These are phyloP conservation scores for Aphodius sticticus DNA, from an alignment of 2,888 invertebrate genomes.

Conservation along the genomic window DNA sequence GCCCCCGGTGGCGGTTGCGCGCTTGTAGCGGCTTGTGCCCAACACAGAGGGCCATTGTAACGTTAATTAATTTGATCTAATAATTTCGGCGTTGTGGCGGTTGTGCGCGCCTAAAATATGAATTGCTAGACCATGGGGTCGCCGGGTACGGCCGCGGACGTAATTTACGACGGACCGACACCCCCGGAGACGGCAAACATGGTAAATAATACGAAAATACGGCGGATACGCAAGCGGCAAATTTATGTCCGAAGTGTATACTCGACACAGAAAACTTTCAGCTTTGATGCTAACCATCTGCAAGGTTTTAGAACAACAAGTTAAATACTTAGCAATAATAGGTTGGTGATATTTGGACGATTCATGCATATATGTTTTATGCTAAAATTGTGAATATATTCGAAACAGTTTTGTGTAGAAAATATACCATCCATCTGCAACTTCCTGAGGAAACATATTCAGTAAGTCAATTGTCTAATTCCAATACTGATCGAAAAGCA, in stretches of 20 bases:
- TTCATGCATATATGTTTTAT: no score
- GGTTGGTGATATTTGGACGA: no score
- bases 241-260: background rate
- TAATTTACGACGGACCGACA: slow-evolving; percentile 36
- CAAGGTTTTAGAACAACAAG: no score
- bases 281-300: background rate
- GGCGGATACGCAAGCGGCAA: background rate
- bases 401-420: no score
- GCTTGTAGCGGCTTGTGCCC: background rate
- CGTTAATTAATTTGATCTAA: slow-evolving; percentile 46
- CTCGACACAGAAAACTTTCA: background rate
- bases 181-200: slow-evolving; percentile 33
- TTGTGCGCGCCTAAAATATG: slow-evolving; percentile 44
- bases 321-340: no score
- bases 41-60: slow-evolving; percentile 32
- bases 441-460: no score
- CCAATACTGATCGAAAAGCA: no score
- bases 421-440: no score
- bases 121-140: slow-evolving; percentile 44
- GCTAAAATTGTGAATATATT: no score
- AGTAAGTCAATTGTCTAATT: no score
- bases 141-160: slow-evolving; percentile 37
- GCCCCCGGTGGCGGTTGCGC: slow-evolving; percentile 1
- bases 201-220: slow-evolving; percentile 39
- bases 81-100: slow-evolving; percentile 43